Percentiles rank a stretch among this genome's conserved stretches.
These are phyloP conservation scores for Coenobita brevimanus DNA, from an alignment of 1,140 invertebrate species.

Conservation along the genomic window DNA sequence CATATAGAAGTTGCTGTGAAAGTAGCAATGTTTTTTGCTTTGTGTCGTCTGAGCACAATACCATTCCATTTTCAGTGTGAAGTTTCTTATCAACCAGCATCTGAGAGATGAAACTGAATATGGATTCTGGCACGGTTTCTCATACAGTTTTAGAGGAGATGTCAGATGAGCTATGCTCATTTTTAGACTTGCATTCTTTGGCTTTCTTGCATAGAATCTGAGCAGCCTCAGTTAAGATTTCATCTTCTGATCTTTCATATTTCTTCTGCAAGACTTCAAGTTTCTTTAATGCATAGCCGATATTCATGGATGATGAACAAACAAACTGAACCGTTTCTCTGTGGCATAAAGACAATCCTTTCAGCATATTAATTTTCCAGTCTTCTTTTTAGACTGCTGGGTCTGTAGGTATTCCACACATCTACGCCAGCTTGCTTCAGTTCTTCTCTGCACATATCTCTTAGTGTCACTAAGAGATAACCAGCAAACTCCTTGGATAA, in stretches of 20 bases:
- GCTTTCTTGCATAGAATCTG: neutral
- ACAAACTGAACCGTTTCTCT: constrained; percentile 1
- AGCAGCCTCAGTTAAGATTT: neutral
- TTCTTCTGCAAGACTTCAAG: neutral
- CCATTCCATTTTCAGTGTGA: constrained; percentile 1
- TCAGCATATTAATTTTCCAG: neutral
- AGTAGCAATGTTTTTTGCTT: neutral
- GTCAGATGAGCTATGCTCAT: constrained; percentile 10
- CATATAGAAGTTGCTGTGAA: neutral
- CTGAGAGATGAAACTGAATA: constrained; percentile 2
- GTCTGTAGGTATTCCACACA: constrained; percentile 11
- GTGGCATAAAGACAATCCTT: constrained; percentile 10
- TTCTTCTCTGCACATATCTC: constrained; percentile 17
- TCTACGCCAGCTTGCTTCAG: constrained; percentile 8
- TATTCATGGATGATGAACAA: neutral
- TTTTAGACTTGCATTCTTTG: neutral
- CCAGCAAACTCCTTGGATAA: neutral
- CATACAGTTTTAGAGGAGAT: neutral
- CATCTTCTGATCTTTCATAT: neutral
- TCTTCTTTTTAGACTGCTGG: neutral
- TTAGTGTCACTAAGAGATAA: neutral
- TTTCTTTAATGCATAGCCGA: neutral
- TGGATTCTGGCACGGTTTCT: neutral
- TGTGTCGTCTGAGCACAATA: neutral
- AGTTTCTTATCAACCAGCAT: constrained; percentile 11